Evolutionary conservation across 2,797 vertebrate species (phyloP), one percentile per base, ranked within the genome.

Genomic region (Zalophus californianus): DNA sequence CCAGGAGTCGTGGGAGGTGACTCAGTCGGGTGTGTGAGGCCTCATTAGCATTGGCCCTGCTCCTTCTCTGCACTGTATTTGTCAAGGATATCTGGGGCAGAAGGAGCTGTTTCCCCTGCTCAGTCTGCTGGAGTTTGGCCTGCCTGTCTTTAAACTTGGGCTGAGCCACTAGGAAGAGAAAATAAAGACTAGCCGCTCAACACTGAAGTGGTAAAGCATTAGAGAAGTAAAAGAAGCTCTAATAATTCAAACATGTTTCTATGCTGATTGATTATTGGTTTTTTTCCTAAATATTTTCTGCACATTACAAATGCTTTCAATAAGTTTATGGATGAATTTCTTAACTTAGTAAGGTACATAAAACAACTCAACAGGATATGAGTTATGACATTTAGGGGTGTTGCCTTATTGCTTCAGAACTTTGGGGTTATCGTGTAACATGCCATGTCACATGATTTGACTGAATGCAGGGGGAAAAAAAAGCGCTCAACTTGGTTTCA

Each of bases 401-500:
- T 97, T 95, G 70, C 77, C 96, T 83, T 91, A 60, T 91, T 98
- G 92, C 97, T 96, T 98, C 84, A 97, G 85, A 92, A 58, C 79
- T 70, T 52, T 94, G 85, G 86, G 21, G 58, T 93, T 95, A 82
- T 97, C 82, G 0, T 85, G 96, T 96, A 97, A 97, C 56, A 96
- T 50, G 38, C 85, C 27, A 87, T 80, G 90, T 96, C 97, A 97
- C 97, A 12, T 98, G 97, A 77, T 86, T 75, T 85, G 48, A 92
- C 89, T 86, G 66, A 75, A 48, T 84, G 35, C 25, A 50, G 86
- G 56, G 2, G 50, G 44, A 44, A 44, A 56, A 32, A 86, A 85
- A 79, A 88, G 21, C 41, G 96, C 90, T 91, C 88, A 72, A 12
- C 41, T 94, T 96, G 82, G 86, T 97, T 97, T 97, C 93, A 94